Conservation (phyloP, 2,888 invertebrate species). For the Drosophila aldrichi region DNA sequence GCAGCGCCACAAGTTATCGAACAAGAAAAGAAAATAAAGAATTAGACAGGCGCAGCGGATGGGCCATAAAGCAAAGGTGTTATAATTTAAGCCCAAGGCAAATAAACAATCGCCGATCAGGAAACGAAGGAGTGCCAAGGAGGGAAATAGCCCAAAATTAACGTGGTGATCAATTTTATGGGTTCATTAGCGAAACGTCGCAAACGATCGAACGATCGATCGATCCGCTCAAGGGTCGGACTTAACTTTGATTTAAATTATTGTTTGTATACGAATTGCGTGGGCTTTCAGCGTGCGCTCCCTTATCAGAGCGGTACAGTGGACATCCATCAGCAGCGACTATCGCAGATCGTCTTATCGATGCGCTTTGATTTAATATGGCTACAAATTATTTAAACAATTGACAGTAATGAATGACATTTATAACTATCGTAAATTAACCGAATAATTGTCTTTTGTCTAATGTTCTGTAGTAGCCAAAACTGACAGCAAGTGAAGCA, state of each 20-base stretch:
- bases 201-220: conserved; percentile 60
- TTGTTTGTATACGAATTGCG: conserved; percentile 60
- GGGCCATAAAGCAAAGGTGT: conserved; percentile 67
- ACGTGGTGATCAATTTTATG: conserved; percentile 79
- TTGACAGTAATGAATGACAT: conserved; percentile 73
- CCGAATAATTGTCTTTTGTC: conserved; percentile 59
- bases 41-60: conserved; percentile 36
- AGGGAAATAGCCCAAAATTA: conserved; percentile 54
- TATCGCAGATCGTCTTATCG: conserved; percentile 51
- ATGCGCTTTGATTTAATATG: conserved; percentile 18
- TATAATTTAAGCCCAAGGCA: conserved; percentile 53
- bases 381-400: conserved; percentile 50
- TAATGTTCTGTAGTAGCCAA: not conserved
- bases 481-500: conserved; percentile 23
- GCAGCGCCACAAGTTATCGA: conserved; percentile 45
- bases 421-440: conserved; percentile 56
- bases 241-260: conserved; percentile 75
- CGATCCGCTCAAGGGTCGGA: conserved; percentile 62
- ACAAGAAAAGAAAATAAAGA: conserved; percentile 17
- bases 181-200: conserved; percentile 68
- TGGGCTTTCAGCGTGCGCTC: conserved; percentile 9
- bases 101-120: conserved; percentile 33
- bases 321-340: conserved; percentile 53
- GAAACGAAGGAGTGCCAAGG: not conserved
- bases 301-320: conserved; percentile 38